phyloP scores from a whole-genome alignment of 2,797 vertebrate species.

The Remorina albescens region DNA sequence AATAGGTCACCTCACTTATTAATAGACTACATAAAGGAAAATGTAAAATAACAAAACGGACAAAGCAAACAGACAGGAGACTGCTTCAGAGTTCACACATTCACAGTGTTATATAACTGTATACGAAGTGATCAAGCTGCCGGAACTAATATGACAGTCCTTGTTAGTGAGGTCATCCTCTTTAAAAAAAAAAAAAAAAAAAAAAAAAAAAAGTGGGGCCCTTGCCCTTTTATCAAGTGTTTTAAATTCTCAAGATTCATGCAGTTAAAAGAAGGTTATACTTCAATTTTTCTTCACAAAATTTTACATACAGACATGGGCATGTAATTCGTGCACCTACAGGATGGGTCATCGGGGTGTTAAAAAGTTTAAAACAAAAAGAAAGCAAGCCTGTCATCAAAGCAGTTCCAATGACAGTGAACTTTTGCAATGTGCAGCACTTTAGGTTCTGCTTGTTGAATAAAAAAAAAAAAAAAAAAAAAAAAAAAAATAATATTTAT shows the following conservation, averaged over 20 bases:
- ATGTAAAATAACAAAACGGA: too few relatives aligned
- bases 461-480: too few relatives aligned
- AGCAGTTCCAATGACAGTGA: neutral
- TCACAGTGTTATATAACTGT: neutral
- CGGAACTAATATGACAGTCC: too few relatives aligned
- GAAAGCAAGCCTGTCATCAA: neutral
- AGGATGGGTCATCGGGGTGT: neutral
- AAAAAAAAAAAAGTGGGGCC: neutral
- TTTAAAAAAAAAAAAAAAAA: too few relatives aligned
- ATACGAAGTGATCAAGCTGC: neutral
- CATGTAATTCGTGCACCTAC: slow-evolving; percentile 8
- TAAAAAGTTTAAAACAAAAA: neutral
- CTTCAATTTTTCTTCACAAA: neutral
- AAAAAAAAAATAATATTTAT: too few relatives aligned
- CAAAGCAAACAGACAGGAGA: too few relatives aligned
- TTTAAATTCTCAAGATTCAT: neutral
- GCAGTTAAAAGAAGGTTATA: neutral
- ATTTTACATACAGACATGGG: too few relatives aligned
- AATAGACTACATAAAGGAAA: neutral
- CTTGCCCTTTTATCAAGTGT: neutral
- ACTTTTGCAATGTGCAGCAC: neutral
- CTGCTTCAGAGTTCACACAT: slow-evolving; percentile 2
- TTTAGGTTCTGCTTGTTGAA: neutral
- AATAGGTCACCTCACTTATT: neutral
- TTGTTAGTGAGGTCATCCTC: neutral